Conservation (phyloP, 1,140 invertebrate genomes). For the Lamellibrachia luymesi region DNA sequence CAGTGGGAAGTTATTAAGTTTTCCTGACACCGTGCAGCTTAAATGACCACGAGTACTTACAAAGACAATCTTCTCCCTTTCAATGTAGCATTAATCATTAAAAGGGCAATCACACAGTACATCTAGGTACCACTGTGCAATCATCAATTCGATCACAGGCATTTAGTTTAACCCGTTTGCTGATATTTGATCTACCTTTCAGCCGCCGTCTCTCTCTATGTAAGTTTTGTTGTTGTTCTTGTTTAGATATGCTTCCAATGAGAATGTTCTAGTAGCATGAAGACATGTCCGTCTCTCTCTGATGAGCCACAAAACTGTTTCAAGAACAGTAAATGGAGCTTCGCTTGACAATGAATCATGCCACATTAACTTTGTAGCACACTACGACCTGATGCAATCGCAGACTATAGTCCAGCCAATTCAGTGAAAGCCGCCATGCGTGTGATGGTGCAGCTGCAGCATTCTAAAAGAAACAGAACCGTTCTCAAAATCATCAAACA, state of each 20-base stretch:
- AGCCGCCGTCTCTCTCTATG: not conserved
- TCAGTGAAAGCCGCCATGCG: not conserved
- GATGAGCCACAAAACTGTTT: not conserved
- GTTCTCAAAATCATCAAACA: not conserved
- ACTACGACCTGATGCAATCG: not conserved
- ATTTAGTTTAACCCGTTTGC: not conserved
- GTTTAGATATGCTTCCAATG: not conserved
- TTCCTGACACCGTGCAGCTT: not conserved
- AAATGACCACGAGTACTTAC: not conserved
- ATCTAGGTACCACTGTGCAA: not conserved
- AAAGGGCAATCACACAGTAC: not conserved
- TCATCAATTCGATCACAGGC: not conserved
- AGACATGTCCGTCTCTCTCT: not conserved
- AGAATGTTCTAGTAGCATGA: not conserved
- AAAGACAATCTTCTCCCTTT: not conserved
- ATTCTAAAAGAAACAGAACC: not conserved
- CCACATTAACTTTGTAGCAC: not conserved
- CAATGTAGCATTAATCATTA: constrained; percentile 5
- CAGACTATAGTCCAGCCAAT: not conserved
- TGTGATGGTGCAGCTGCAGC: not conserved
- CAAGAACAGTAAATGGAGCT: not conserved
- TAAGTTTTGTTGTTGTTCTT: not conserved
- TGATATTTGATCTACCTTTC: not conserved
- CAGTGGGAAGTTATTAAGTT: not conserved
- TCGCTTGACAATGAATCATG: not conserved